These are phyloP conservation scores for Scalopus aquaticus DNA, from an alignment of 2,113 vertebrate species.

Conservation along the genomic window DNA sequence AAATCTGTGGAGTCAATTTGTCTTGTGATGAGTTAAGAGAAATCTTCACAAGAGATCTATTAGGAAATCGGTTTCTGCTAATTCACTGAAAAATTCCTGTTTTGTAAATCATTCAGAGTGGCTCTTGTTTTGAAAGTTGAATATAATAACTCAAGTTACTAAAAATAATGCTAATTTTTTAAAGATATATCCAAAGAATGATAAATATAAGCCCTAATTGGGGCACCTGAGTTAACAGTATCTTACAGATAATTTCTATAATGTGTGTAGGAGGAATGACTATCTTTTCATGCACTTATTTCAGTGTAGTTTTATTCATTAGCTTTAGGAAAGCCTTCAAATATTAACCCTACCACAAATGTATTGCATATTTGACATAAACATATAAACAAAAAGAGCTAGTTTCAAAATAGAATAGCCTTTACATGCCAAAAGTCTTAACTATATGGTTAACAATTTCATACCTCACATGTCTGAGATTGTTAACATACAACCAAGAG, in stretches of 20 bases:
- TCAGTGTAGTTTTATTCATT: slow-evolving; percentile 50
- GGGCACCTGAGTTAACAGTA: not conserved
- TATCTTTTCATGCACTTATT: not conserved
- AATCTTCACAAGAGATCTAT: not conserved
- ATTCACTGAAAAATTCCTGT: not conserved
- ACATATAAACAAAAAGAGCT: not conserved
- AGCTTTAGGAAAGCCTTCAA: slow-evolving; percentile 18
- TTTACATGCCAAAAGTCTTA: not conserved
- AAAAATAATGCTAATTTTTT: not conserved
- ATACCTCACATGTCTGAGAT: not conserved
- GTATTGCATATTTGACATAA: slow-evolving; percentile 28
- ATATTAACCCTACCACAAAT: not conserved
- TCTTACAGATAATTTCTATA: slow-evolving; percentile 18
- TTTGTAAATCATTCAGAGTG: not conserved
- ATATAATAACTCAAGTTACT: not conserved
- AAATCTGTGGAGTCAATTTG: not conserved
- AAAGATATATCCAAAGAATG: not conserved
- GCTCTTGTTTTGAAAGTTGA: not conserved
- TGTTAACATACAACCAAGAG: no score
- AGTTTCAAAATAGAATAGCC: not conserved
- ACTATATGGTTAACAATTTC: not conserved
- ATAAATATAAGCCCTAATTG: not conserved
- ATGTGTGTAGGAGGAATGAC: not conserved
- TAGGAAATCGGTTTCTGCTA: not conserved
- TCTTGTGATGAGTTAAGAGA: not conserved